These are phyloP conservation scores for Halocynthia roretzi DNA, from an alignment of 23 tunicate species.

Conservation along the genomic window DNA sequence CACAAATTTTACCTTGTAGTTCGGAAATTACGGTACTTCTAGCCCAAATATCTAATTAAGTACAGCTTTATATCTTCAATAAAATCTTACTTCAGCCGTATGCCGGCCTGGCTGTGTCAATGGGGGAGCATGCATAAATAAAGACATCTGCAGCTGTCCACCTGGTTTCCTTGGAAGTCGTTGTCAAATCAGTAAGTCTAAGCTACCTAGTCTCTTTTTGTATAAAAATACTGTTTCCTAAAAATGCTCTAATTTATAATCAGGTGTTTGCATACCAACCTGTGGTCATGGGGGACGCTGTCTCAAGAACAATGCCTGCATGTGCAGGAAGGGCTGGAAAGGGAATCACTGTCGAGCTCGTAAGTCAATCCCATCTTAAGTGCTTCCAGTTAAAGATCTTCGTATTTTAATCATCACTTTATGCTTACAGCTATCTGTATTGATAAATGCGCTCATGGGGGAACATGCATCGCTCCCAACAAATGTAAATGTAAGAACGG, in stretches of 20 bases:
- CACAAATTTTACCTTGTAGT: no score
- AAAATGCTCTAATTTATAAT: neutral
- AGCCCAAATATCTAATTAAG: no score
- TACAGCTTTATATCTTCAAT: no score
- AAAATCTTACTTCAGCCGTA: neutral
- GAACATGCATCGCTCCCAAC: neutral
- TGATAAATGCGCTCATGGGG: slow-evolving; percentile 9
- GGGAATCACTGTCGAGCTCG: neutral
- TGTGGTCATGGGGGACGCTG: slow-evolving; percentile 9
- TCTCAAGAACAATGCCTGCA: neutral
- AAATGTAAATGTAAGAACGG: slow-evolving; percentile 3
- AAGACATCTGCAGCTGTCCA: neutral
- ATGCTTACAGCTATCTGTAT: slow-evolving; percentile 3
- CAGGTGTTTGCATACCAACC: neutral
- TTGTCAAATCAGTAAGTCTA: slow-evolving; percentile 4
- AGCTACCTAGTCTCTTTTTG: no score
- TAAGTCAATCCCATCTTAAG: neutral
- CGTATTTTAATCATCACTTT: neutral
- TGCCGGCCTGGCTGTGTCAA: neutral
- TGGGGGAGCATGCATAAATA: neutral
- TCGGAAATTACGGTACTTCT: no score
- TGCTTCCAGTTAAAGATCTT: neutral
- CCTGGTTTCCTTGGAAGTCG: neutral
- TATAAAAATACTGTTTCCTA: no score
- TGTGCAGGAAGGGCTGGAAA: slow-evolving; percentile 4